phyloP scores from a whole-genome alignment of 2,113 vertebrate species.

The Girardinichthys multiradiatus region DNA sequence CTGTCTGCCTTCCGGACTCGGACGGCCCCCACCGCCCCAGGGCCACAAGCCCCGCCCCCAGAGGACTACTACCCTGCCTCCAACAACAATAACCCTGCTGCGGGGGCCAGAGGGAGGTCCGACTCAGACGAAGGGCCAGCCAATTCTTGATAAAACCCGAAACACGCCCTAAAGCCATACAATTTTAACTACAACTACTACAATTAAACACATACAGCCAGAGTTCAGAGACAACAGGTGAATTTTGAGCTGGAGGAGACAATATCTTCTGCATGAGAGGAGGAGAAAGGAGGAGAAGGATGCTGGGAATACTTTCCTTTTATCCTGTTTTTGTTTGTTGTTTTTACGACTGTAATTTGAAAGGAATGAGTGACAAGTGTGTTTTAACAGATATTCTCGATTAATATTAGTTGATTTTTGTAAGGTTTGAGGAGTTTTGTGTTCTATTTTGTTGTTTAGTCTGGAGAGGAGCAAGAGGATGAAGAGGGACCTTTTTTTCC shows the following conservation, averaged over 20 bases:
- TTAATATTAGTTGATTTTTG: slow-evolving; percentile 81
- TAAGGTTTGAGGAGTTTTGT: slow-evolving; percentile 79
- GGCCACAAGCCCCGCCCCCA: slow-evolving; percentile 80
- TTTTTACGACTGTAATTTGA: slow-evolving; percentile 69
- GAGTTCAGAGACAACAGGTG: slow-evolving; percentile 79
- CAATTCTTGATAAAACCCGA: slow-evolving; percentile 95
- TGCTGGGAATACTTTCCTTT: slow-evolving; percentile 70
- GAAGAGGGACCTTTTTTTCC: slow-evolving; percentile 44
- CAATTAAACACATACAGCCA: slow-evolving; percentile 74
- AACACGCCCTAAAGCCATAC: slow-evolving; percentile 88
- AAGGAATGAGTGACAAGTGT: slow-evolving; percentile 78
- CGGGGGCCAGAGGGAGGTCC: slow-evolving; percentile 80
- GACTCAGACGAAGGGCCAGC: slow-evolving; percentile 87
- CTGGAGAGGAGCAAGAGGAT: slow-evolving; percentile 68
- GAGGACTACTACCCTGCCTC: slow-evolving; percentile 86
- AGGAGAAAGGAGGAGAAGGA: slow-evolving; percentile 63
- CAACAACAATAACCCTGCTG: slow-evolving; percentile 85
- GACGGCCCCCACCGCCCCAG: slow-evolving; percentile 82
- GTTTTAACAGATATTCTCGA: slow-evolving; percentile 80
- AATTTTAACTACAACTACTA: slow-evolving; percentile 82
- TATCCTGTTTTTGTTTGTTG: slow-evolving; percentile 70
- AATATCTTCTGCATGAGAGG: slow-evolving; percentile 81
- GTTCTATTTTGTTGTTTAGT: slow-evolving; percentile 71
- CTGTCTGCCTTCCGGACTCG: slow-evolving; percentile 96
- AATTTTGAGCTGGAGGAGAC: slow-evolving; percentile 77